These are phyloP conservation scores for Oriolus oriolus DNA, from an alignment of 2,113 vertebrate species.

Conservation along the genomic window DNA sequence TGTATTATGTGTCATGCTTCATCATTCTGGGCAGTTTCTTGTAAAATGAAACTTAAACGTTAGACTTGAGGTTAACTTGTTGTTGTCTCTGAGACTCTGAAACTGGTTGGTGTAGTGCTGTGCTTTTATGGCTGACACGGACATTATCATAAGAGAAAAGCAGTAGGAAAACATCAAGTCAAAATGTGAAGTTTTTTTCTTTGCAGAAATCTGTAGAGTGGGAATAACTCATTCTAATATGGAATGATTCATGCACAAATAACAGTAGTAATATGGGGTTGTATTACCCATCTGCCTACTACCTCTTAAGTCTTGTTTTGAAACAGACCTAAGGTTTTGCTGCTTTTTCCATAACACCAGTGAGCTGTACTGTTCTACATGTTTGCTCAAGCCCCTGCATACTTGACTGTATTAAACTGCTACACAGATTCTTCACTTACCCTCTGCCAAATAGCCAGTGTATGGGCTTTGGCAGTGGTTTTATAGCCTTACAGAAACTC, in stretches of 20 bases:
- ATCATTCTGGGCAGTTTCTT: not conserved
- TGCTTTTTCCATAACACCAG: not conserved
- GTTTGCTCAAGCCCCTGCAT: not conserved
- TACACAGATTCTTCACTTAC: not conserved
- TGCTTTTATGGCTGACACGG: not conserved
- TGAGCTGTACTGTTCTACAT: not conserved
- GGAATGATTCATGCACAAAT: not conserved
- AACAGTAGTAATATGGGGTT: not conserved
- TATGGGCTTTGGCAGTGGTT: not conserved
- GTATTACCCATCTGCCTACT: not conserved
- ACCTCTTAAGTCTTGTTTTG: not conserved
- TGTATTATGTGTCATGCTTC: fast-evolving
- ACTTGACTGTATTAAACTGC: not conserved
- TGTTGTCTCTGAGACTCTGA: not conserved
- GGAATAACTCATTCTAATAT: not conserved
- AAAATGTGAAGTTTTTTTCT: not conserved
- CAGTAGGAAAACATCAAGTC: not conserved
- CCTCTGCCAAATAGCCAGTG: not conserved
- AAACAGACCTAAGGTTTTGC: not conserved
- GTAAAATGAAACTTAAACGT: not conserved
- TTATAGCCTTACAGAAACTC: not conserved
- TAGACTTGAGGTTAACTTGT: not conserved
- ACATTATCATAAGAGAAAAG: not conserved
- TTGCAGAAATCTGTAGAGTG: not conserved
- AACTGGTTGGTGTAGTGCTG: not conserved